Base-by-base conservation (phyloP, 2,797 vertebrate species). In the Perdix hodgsoniae region DNA sequence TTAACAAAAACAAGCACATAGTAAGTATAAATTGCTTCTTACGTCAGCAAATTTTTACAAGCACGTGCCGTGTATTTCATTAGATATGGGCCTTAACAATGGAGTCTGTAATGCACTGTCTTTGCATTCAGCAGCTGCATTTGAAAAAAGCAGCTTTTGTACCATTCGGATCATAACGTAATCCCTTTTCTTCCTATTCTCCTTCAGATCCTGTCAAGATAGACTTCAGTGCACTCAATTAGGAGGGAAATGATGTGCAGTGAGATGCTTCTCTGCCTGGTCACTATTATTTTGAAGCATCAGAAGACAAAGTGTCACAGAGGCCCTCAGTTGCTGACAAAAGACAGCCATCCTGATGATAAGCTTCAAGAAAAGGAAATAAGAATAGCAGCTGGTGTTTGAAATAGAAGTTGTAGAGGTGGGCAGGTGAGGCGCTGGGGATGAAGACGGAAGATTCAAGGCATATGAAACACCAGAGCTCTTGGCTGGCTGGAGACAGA, bases 161-260 rank as follows among this genome's bases (percentile, higher is more conserved):
- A 70, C 63, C 35, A 14, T 4, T 87, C 75, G 64, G 73, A 60
- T 87, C 24, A 17, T 85, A 83, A 96, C 39, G 42, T 91, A 84
- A 93, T 90, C 66, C 31, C 17, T 88, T 94, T 83, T 95, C 57
- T 94, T 94, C 75, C 14, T 2, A 19, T 96, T 95, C 56, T 94
- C 40, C 76, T 87, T 93, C 76, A 95, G 95, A 77, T 93, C 75
- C 86, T 93, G 71, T 93, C 88, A 71, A 77, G 88, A 80, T 67
- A 94, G 61, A 87, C 65, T 92, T 57, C 57, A 33, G 31, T 91
- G 79, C 63, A 70, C 79, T 87, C 39, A 37, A 3, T 85, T 69
- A 93, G 60, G 70, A 95, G 72, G 92, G 87, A 69, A 47, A 56
- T 80, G 0, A 23, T 77, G 72, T 81, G 73, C 83, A 7, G 50